A percentile compares a stretch with the other conserved stretches of the same genome.
Evolutionary conservation across 2,888 invertebrate genomes (phyloP).

Genomic region (Protonemura montana): DNA sequence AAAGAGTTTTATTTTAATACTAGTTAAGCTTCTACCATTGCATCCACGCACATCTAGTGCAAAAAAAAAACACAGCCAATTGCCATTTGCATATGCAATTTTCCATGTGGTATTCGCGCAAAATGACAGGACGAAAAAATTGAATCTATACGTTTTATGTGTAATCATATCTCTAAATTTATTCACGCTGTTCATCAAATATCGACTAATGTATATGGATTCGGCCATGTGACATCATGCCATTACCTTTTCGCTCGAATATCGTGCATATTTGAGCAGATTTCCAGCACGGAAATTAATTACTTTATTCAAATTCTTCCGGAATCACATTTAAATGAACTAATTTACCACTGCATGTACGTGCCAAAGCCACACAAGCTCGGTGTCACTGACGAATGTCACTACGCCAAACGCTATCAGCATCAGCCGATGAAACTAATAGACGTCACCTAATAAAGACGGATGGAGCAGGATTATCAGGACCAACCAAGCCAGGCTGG

Average conservation of each 20-base stretch:
- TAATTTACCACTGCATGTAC: not conserved
- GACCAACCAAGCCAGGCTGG: not conserved
- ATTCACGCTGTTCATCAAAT: not conserved
- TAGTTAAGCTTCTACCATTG: not conserved
- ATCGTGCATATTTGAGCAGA: not conserved
- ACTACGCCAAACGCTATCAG: not conserved
- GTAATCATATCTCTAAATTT: not conserved
- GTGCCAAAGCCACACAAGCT: not conserved
- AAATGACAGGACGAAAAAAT: not conserved
- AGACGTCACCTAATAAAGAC: not conserved
- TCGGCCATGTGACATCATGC: not conserved
- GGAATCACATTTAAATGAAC: not conserved
- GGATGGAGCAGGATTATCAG: not conserved
- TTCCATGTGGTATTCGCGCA: not conserved
- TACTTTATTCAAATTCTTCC: not conserved
- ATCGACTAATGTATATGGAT: not conserved
- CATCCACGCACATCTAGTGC: not conserved
- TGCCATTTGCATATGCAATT: not conserved
- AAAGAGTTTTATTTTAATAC: not conserved
- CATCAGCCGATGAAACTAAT: not conserved
- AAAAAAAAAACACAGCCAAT: not conserved
- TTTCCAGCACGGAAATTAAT: not conserved
- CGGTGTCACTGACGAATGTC: not conserved
- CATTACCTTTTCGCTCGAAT: not conserved
- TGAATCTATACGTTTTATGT: not conserved